Conservation (phyloP, 2,797 vertebrate species). For the Pygocentrus nattereri region DNA sequence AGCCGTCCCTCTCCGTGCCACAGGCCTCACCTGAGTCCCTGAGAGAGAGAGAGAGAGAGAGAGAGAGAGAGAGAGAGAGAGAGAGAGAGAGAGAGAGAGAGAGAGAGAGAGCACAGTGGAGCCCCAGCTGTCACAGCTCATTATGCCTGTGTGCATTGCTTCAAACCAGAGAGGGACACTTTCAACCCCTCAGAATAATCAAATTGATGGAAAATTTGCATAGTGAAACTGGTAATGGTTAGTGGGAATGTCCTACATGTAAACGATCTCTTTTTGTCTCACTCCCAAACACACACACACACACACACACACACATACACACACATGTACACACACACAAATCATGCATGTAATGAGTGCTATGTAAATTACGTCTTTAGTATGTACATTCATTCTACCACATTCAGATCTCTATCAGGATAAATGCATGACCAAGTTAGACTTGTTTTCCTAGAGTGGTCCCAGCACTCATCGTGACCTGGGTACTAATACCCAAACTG, state of each 20-base stretch:
- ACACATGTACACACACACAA: neutral
- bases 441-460: constrained; percentile 18
- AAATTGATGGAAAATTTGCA: constrained; percentile 24
- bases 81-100: too few species aligned
- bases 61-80: too few species aligned
- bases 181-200: constrained; percentile 39
- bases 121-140: constrained; percentile 43
- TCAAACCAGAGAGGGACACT: constrained; percentile 29
- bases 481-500: constrained; percentile 39
- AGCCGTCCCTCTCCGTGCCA: constrained; percentile 21
- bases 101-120: too few species aligned
- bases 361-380: constrained; percentile 40
- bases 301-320: neutral
- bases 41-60: constrained; percentile 37
- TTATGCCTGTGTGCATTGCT: constrained; percentile 42
- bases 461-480: constrained; percentile 35
- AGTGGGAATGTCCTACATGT: neutral
- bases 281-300: neutral
- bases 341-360: constrained; percentile 6
- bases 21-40: constrained; percentile 36
- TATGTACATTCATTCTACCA: constrained; percentile 23
- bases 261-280: too few species aligned
- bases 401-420: constrained; percentile 37
- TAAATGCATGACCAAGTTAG: neutral
- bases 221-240: constrained; percentile 3